These are phyloP conservation scores for Fragum sueziense DNA, from an alignment of 2,888 invertebrate genomes.

Conservation along the genomic window DNA sequence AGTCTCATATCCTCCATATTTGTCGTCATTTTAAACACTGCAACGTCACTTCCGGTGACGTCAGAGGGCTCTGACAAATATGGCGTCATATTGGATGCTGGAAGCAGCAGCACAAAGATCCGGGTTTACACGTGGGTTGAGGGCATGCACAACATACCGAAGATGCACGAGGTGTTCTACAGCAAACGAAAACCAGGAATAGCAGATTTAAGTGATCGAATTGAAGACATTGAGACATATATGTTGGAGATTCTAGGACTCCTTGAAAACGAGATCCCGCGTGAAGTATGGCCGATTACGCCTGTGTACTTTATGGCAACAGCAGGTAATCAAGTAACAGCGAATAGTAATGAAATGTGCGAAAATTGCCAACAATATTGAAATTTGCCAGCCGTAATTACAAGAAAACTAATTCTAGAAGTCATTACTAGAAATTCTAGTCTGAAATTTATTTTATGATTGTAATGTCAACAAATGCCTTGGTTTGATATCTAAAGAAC, in stretches of 20 bases:
- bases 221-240: constrained; percentile 59
- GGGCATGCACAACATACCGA: constrained; percentile 50
- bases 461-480: no score
- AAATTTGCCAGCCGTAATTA: no score
- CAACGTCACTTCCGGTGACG: constrained; percentile 29
- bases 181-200: constrained; percentile 69
- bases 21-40: neutral
- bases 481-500: no score
- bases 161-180: constrained; percentile 57
- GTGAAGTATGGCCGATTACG: constrained; percentile 75
- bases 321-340: no score
- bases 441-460: no score
- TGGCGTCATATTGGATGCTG: constrained; percentile 84
- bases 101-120: constrained; percentile 83
- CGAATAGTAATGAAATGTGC: no score
- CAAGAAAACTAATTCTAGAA: no score
- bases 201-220: constrained; percentile 55
- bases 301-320: constrained; percentile 84
- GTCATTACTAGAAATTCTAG: no score
- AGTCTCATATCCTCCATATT: neutral
- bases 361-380: no score
- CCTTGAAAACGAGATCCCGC: constrained; percentile 79
- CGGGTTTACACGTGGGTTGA: constrained; percentile 82
- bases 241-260: constrained; percentile 80
- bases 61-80: constrained; percentile 70